Conservation (phyloP, 2,113 vertebrate species). For the Thunnus maccoyii region DNA sequence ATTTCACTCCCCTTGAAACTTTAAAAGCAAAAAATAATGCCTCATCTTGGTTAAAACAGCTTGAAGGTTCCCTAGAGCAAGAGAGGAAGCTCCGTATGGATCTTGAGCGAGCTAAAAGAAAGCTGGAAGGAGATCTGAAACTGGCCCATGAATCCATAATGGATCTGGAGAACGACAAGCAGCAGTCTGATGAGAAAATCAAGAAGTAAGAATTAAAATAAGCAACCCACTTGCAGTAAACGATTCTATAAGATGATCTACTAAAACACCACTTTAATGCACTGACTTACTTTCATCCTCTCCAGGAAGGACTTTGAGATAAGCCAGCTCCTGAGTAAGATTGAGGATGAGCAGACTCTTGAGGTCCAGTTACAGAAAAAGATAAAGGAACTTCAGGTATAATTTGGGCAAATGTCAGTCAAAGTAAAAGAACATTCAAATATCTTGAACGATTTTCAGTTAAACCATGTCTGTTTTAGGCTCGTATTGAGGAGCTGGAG, state of each 20-base stretch:
- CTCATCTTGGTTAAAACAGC: conserved; percentile 60
- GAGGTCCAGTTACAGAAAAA: conserved; percentile 88
- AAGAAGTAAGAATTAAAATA: conserved; percentile 65
- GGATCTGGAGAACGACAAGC: conserved; percentile 84
- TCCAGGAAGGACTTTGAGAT: conserved; percentile 91
- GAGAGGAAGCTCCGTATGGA: conserved; percentile 91
- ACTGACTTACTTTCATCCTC: neutral
- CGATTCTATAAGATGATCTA: no score
- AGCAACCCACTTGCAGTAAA: neutral
- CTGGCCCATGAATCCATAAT: conserved; percentile 80
- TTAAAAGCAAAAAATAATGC: neutral
- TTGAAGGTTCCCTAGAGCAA: conserved; percentile 91
- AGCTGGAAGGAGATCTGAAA: conserved; percentile 82
- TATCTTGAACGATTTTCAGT: no score
- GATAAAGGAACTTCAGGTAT: conserved; percentile 90
- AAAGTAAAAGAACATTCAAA: neutral
- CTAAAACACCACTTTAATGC: no score
- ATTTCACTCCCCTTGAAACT: neutral
- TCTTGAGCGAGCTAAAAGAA: conserved; percentile 85
- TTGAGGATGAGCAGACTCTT: conserved; percentile 89
- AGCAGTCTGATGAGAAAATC: conserved; percentile 79
- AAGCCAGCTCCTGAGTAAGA: conserved; percentile 87
- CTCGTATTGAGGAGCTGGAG: conserved; percentile 87
- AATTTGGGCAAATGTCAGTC: no score
- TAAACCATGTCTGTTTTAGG: conserved; percentile 39